Evolutionary conservation across 2,113 vertebrate genomes (phyloP), one percentile per base, ranked within the genome.

Genomic region (Cheilinus undulatus): DNA sequence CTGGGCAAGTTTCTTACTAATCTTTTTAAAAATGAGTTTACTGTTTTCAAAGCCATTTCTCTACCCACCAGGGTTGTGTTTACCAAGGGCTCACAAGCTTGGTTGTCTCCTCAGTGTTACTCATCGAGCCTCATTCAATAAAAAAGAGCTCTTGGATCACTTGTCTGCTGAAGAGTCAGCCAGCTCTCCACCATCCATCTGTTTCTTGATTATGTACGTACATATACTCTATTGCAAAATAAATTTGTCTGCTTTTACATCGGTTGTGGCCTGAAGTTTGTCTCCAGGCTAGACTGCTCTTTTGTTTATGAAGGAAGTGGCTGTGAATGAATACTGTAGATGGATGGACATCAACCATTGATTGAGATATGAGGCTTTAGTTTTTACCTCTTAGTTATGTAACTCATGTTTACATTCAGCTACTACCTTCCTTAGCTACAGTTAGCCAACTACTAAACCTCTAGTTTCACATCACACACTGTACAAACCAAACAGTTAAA

Each of bases 51-150:
- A 20, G 53, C 8, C 11, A 46, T 69, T 38, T 62, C 13, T 57
- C 73, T 15, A 17, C 19, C 19, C 32, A 22, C 50, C 38, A 8
- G 7, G 12, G 26, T 45, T 43, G 32, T 3, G 20, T 43, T 26
- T 36, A 51, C 15, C 45, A 60, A 28, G 12, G 63, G 45, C 57
- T 51, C 49, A 57, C 60, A 48, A 68, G 52, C 65, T 59, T 43
- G 19, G 54, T 13, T 51, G 42, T 36, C 68, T 42, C n/a, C 67
- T 65, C 34, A 50, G 6, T 42, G 48, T 28, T 34, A 27, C 23
- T 45, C 27, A 43, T 24, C 24, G 19, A 15, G 17, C 57, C 67
- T 36, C 19, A 27, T 51, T 34, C 45, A 32, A 11, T 22, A 17
- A 10, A 22, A 56, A n/a, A 34, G n/a, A 22, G 19, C 50, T 54